Percentiles rank a stretch among this genome's conserved stretches.
Conservation (phyloP, 2,797 vertebrate species). For the Leptodactylus fallax region DNA sequence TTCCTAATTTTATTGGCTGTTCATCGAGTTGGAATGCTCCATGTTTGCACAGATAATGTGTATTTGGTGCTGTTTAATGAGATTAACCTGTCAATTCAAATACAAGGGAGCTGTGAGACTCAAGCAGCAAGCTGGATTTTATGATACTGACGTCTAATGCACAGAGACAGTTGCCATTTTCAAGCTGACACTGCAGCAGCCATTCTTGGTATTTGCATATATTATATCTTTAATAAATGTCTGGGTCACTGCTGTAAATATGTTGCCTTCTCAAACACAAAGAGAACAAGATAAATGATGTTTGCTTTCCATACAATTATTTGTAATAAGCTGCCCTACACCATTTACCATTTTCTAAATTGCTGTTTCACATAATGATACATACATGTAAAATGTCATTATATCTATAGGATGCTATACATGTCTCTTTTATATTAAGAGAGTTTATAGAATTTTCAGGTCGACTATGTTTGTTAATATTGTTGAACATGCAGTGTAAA, state of each 20-base stretch:
- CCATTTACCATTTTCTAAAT: constrained; percentile 36
- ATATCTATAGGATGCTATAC: not conserved
- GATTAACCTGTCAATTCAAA: constrained; percentile 66
- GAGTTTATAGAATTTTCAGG: not conserved
- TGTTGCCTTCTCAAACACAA: constrained; percentile 37
- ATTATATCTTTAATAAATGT: constrained; percentile 56
- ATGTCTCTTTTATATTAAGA: not conserved
- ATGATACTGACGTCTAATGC: constrained; percentile 32
- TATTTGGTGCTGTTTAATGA: constrained; percentile 35
- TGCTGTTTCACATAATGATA: not conserved
- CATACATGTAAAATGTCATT: not conserved
- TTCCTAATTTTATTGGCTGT: constrained; percentile 44
- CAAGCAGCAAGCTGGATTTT: not conserved
- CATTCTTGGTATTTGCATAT: constrained; percentile 48
- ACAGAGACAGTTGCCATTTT: constrained; percentile 55
- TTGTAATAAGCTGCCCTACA: not conserved
- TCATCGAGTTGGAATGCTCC: constrained; percentile 43
- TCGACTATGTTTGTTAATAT: too few species aligned
- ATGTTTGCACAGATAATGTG: constrained; percentile 54
- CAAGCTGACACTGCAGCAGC: constrained; percentile 9
- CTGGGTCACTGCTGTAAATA: constrained; percentile 49
- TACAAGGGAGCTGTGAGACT: constrained; percentile 26
- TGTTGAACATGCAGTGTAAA: not conserved
- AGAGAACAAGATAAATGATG: constrained; percentile 60
- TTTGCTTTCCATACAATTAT: constrained; percentile 48